Evolutionary conservation across 2,888 invertebrate genomes (phyloP).

Genomic region (Melinopterus prodromus): DNA sequence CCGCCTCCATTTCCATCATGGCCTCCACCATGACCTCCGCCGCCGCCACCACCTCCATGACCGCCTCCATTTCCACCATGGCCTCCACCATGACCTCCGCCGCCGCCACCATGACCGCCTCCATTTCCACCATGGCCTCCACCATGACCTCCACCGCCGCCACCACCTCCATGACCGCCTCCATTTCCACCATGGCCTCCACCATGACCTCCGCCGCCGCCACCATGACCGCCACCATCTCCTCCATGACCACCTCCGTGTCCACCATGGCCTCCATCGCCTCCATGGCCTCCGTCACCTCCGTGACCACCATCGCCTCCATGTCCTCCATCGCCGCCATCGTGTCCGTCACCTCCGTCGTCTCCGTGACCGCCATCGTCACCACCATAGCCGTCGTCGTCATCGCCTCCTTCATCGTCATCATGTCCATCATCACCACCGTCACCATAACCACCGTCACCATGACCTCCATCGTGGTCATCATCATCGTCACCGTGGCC

Average conservation of each 20-base stretch:
- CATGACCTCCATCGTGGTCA: not conserved
- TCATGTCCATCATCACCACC: not conserved
- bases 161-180: not conserved
- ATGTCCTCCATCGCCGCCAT: conserved; percentile 8
- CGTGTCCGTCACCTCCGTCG: not conserved
- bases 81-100: not conserved
- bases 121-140: not conserved
- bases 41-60: not conserved
- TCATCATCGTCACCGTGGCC: not conserved
- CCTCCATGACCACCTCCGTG: conserved; percentile 4
- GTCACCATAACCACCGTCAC: not conserved
- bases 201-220: not conserved
- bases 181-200: not conserved
- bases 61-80: not conserved
- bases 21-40: not conserved
- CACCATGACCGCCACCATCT: not conserved
- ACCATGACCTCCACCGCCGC: not conserved
- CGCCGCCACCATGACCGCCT: not conserved
- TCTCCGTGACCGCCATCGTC: conserved; percentile 13
- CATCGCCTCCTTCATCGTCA: not conserved
- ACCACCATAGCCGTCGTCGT: not conserved
- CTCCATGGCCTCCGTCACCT: not conserved
- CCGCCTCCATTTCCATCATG: conserved; percentile 7
- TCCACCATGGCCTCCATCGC: not conserved
- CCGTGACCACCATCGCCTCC: not conserved